Conservation (phyloP, 2,797 vertebrate genomes). For the Otolemur crassicaudatus region DNA sequence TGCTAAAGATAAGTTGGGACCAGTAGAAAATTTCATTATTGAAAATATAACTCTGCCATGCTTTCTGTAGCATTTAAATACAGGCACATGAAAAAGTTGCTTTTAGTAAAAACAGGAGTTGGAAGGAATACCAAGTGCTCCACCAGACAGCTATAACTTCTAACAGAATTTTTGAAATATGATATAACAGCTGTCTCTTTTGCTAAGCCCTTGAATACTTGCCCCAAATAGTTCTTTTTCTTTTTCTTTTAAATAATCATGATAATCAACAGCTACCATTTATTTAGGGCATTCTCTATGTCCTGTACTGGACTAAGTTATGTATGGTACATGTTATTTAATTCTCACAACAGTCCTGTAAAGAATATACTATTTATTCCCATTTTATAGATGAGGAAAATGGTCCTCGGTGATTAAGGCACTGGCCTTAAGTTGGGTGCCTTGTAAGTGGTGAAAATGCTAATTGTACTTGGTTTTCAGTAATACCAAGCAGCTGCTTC, state of each 20-base stretch:
- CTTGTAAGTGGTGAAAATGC: background rate
- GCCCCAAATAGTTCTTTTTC: background rate
- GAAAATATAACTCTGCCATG: background rate
- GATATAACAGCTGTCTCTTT: conserved; percentile 29
- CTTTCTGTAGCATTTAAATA: conserved; percentile 37
- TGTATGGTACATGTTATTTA: background rate
- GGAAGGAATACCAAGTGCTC: background rate
- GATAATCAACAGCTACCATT: conserved; percentile 27
- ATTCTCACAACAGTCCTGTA: background rate
- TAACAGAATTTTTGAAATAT: conserved; percentile 50
- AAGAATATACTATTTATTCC: conserved; percentile 12
- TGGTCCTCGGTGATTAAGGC: background rate
- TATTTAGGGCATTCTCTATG: background rate
- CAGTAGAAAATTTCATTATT: background rate
- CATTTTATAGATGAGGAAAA: background rate
- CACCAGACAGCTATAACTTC: background rate
- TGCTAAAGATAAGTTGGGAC: background rate
- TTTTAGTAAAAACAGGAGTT: conserved; percentile 25
- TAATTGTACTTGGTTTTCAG: background rate
- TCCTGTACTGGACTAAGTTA: background rate
- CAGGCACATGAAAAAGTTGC: background rate
- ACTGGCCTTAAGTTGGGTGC: background rate
- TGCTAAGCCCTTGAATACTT: conserved; percentile 30
- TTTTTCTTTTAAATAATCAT: background rate
- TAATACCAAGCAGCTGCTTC: background rate